Conservation (phyloP, 2,797 vertebrate species). For the Melopsittacus undulatus region DNA sequence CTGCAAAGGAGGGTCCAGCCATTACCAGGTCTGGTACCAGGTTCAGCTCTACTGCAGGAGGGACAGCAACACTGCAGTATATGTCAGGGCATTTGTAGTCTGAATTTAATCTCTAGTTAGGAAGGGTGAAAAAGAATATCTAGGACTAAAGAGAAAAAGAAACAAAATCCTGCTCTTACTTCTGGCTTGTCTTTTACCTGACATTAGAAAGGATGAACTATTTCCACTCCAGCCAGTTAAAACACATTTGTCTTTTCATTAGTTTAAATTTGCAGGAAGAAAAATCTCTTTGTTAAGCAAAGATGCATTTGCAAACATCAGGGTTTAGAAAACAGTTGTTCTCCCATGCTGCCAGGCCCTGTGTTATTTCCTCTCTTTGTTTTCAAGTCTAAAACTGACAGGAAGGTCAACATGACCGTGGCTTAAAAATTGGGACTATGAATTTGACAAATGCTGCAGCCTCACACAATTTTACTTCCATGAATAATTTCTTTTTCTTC, state of each 20-base stretch:
- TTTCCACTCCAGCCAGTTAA: not conserved
- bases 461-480: not conserved
- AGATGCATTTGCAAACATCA: not conserved
- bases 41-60: rapidly evolving
- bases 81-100: too few species aligned
- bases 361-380: not conserved
- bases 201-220: not conserved
- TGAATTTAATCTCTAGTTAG: not conserved
- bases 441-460: conserved; percentile 2
- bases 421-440: not conserved
- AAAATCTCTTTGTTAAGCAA: not conserved
- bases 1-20: too few species aligned
- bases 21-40: rapidly evolving
- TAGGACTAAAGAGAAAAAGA: not conserved
- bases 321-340: not conserved
- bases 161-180: not conserved
- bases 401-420: not conserved
- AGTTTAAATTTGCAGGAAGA: not conserved
- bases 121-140: not conserved
- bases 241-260: not conserved
- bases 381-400: not conserved
- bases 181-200: not conserved
- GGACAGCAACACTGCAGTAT: rapidly evolving
- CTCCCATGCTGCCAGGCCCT: not conserved
- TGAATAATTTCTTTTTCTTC: not conserved